Conservation (phyloP, 1,140 invertebrate genomes). For the Oncopodura yosiiana region DNA sequence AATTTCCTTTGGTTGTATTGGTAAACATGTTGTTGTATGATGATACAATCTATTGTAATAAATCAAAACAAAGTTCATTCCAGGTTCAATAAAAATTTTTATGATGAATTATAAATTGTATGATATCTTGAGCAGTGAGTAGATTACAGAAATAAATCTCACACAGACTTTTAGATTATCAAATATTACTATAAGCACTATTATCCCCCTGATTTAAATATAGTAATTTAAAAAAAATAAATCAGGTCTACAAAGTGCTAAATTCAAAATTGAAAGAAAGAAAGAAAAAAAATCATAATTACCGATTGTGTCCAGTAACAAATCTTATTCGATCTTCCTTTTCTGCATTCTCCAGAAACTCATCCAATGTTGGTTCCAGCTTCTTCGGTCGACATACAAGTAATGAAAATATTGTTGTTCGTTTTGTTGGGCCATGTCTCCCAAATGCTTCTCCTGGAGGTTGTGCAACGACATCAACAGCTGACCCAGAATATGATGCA, state of each 20-base stretch:
- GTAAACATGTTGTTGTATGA: constrained; percentile 83
- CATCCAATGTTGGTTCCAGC: constrained; percentile 60
- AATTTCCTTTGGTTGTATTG: constrained; percentile 87
- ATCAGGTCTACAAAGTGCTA: not conserved
- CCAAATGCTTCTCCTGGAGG: constrained; percentile 55
- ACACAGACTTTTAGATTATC: no score
- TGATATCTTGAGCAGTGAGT: no score
- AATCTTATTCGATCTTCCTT: constrained; percentile 67
- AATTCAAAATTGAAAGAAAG: constrained; percentile 33
- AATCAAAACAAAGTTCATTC: no score
- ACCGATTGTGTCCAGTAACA: constrained; percentile 81
- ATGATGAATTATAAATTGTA: no score
- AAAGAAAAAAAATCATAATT: no score
- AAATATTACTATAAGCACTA: no score
- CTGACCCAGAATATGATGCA: constrained; percentile 89
- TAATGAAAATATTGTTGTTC: constrained; percentile 77
- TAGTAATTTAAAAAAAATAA: not conserved
- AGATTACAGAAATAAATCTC: no score
- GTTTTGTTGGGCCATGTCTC: constrained; percentile 67
- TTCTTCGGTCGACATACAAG: constrained; percentile 74
- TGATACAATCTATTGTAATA: constrained; percentile 65
- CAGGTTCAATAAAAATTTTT: no score
- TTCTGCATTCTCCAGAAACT: constrained; percentile 65
- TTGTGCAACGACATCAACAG: constrained; percentile 72
- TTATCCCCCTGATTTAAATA: no score